A percentile compares a stretch with the other conserved stretches of the same genome.
These are phyloP conservation scores for Palythoa caribaeorum DNA, from an alignment of 92 coral and sea anemone genomes.

Conservation along the genomic window DNA sequence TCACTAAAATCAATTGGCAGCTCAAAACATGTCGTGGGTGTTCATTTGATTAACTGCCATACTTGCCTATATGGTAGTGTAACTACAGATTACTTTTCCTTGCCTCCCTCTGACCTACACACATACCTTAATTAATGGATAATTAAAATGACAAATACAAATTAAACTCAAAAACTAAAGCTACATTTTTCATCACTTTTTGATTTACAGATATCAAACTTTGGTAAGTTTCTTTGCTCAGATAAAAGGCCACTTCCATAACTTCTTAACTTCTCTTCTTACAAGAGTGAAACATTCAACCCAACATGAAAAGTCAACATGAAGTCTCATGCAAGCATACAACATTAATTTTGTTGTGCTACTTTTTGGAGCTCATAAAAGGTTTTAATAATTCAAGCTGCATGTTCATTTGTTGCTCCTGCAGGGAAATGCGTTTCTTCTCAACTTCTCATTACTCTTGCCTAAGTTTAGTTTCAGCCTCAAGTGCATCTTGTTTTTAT, in stretches of 20 bases:
- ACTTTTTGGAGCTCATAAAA: slow-evolving; percentile 46
- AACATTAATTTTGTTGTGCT: slow-evolving; percentile 56
- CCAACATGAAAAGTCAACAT: slow-evolving; percentile 55
- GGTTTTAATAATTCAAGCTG: slow-evolving; percentile 67
- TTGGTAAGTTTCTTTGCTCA: slow-evolving; percentile 47
- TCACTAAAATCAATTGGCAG: neutral
- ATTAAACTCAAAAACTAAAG: slow-evolving; percentile 2
- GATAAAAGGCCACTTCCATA: slow-evolving; percentile 52
- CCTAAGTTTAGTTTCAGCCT: slow-evolving; percentile 61
- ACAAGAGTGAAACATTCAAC: slow-evolving; percentile 51
- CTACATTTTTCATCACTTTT: slow-evolving; percentile 49
- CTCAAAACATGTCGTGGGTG: slow-evolving; percentile 53
- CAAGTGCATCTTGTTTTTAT: slow-evolving; percentile 61
- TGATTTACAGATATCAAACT: slow-evolving; percentile 45
- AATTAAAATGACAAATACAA: slow-evolving; percentile 35
- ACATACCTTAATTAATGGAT: slow-evolving; percentile 56
- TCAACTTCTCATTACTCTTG: slow-evolving; percentile 57
- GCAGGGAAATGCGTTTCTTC: slow-evolving; percentile 61
- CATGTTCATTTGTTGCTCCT: slow-evolving; percentile 66
- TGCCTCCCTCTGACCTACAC: slow-evolving; percentile 71
- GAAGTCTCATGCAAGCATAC: slow-evolving; percentile 52
- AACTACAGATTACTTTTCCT: slow-evolving; percentile 50
- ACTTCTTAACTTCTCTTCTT: slow-evolving; percentile 49
- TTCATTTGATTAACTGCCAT: slow-evolving; percentile 69
- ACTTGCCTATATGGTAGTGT: slow-evolving; percentile 71